Conservation (phyloP, 2,797 vertebrate genomes). For the Denticeps clupeoides region DNA sequence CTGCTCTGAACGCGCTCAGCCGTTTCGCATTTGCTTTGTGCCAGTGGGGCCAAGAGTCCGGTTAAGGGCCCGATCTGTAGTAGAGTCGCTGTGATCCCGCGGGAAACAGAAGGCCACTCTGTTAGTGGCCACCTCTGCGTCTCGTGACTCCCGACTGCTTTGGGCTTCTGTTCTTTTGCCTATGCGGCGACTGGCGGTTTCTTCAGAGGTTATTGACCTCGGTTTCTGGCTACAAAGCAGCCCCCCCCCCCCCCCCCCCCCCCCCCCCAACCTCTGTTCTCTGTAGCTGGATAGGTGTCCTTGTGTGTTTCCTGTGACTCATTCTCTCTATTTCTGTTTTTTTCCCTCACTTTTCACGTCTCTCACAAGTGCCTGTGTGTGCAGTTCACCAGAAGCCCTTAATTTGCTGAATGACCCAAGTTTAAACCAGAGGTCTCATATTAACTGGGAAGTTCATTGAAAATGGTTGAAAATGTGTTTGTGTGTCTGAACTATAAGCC, state of each 20-base stretch:
- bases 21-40: neutral
- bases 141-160: conserved; percentile 50
- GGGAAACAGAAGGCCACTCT: conserved; percentile 43
- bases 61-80: conserved; percentile 23
- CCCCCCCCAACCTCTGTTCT: neutral
- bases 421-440: too few species aligned
- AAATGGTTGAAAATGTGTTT: neutral
- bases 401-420: too few species aligned
- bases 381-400: too few species aligned
- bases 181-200: conserved; percentile 26
- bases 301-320: conserved; percentile 18
- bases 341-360: neutral
- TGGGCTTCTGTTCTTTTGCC: conserved; percentile 32
- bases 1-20: too few species aligned
- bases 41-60: conserved; percentile 13
- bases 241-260: conserved; percentile 29
- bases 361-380: neutral
- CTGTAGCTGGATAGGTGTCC: conserved; percentile 1
- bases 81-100: conserved; percentile 26
- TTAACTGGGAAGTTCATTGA: too few species aligned
- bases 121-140: conserved; percentile 31
- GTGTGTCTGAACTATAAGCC: neutral
- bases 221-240: conserved; percentile 20
- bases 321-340: neutral
- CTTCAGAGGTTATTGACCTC: conserved; percentile 37